Evolutionary conservation across 1,140 invertebrate species (phyloP).

Genomic region (Drosophila mauritiana): DNA sequence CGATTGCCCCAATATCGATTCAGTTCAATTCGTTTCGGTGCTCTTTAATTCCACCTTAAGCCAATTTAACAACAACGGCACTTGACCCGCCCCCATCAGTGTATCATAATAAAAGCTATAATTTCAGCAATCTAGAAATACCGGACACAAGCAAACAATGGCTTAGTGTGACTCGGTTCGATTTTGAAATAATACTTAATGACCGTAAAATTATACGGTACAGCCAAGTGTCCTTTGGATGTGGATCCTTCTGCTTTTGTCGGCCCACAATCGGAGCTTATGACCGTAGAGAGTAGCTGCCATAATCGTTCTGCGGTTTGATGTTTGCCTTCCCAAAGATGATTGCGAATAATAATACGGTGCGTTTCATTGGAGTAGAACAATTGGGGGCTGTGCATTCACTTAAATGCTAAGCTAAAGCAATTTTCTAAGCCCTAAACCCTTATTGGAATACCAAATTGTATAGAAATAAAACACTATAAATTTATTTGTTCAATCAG

Average conservation of each 20-base stretch:
- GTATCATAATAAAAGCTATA: conserved; percentile 81
- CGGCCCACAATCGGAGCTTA: conserved; percentile 35
- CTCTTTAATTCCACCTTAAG: conserved; percentile 78
- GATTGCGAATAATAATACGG: conserved; percentile 41
- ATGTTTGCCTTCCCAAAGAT: conserved; percentile 42
- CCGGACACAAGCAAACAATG: conserved; percentile 69
- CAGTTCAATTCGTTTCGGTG: conserved; percentile 23
- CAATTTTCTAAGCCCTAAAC: too few relatives aligned
- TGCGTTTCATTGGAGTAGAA: neutral
- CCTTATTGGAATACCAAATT: too few relatives aligned
- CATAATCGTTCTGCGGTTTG: conserved; percentile 59
- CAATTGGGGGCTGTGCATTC: neutral
- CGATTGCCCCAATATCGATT: conserved; percentile 27
- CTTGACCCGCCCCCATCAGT: conserved; percentile 47
- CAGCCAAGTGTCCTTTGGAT: conserved; percentile 54
- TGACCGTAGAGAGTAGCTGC: conserved; percentile 24
- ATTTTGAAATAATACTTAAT: conserved; percentile 82
- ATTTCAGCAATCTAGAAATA: conserved; percentile 67
- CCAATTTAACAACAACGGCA: conserved; percentile 69
- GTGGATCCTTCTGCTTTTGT: conserved; percentile 29
- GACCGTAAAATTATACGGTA: conserved; percentile 80
- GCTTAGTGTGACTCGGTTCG: conserved; percentile 49
- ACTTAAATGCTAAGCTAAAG: neutral
- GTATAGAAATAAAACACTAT: too few relatives aligned
- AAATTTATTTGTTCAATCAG: too few relatives aligned